Conservation (phyloP, 1,140 invertebrate species). For the Laupala kohalensis region DNA sequence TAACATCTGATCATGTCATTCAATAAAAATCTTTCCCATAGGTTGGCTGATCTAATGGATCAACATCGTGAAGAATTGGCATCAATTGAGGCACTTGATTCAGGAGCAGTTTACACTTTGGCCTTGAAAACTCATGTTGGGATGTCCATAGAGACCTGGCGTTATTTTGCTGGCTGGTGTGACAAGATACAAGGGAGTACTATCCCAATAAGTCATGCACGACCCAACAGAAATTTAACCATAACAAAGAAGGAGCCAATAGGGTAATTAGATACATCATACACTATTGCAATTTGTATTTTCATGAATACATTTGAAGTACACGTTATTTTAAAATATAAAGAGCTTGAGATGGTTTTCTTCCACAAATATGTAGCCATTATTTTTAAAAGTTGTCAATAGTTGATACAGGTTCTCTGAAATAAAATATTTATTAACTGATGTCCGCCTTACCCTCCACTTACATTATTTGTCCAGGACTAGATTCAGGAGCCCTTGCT, state of each 20-base stretch:
- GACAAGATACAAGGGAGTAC: slow-evolving; percentile 86
- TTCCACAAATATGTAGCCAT: too few species aligned
- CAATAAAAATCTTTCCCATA: slow-evolving; percentile 18
- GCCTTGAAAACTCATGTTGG: slow-evolving; percentile 49
- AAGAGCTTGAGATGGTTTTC: too few species aligned
- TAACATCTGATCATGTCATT: neutral
- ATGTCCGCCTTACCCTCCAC: too few species aligned
- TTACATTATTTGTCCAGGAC: too few species aligned
- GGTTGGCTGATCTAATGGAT: slow-evolving; percentile 63
- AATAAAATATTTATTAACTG: too few species aligned
- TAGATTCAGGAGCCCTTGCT: too few species aligned
- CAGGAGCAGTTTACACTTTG: slow-evolving; percentile 66
- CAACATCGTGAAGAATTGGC: slow-evolving; percentile 57
- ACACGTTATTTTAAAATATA: neutral
- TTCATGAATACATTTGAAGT: too few species aligned
- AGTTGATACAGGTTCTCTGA: too few species aligned
- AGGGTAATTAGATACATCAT: too few species aligned
- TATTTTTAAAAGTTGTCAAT: too few species aligned
- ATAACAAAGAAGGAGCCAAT: slow-evolving; percentile 84
- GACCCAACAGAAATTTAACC: slow-evolving; percentile 80
- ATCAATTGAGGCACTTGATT: slow-evolving; percentile 68
- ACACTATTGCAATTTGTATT: too few species aligned
- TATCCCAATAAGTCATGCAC: slow-evolving; percentile 69
- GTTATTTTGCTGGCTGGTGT: slow-evolving; percentile 83
- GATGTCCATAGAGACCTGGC: slow-evolving; percentile 42